Evolutionary conservation across 2,797 vertebrate species (phyloP), one percentile per base, ranked within the genome.

Genomic region (Pipistrellus kuhlii): DNA sequence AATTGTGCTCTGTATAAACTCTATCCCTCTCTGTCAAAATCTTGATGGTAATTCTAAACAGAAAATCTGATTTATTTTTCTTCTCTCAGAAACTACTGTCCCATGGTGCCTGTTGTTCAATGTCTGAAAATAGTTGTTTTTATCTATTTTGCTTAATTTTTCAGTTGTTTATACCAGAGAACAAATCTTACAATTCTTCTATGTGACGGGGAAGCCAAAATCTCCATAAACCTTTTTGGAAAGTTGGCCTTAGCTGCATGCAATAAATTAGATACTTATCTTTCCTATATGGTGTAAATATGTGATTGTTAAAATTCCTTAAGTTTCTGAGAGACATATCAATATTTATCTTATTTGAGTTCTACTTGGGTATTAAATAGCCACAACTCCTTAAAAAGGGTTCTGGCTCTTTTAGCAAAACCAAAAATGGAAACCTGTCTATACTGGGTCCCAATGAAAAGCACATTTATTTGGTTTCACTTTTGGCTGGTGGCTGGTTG

Each of bases 401-500:
- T 73, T 11, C 17, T 88, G 15, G 46, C 8, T 41, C 25, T 90
- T 75, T 11, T 32, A 66, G 68, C 15, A 71, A 86, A 83, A 62
- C 10, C 0, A 53, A 64, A 76, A 66, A 66, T 18, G 13, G 53
- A 96, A 91, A 85, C 8, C 25, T 53, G 30, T 5, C 27, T 69
- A 62, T 72, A 38, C 41, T 69, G 55, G 2, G 25, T 41, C n/a
- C 14, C 23, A 90, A 7, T 4, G 57, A 53, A 93, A 85, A 83
- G n/a, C 64, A 86, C 0, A 30, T 93, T 93, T 91, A 93, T 94
- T 77, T 92, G 72, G 76, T 38, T 62, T 73, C 78, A 57, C 30
- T 85, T 77, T 84, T 75, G 66, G 44, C 88, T 93, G 8, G 44
- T 44, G 44, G 44, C 44, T 44, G 44, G 53, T 89, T 69, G 17